Base-by-base conservation (phyloP, 2,113 vertebrate genomes). In the Aspiorhynchus laticeps region DNA sequence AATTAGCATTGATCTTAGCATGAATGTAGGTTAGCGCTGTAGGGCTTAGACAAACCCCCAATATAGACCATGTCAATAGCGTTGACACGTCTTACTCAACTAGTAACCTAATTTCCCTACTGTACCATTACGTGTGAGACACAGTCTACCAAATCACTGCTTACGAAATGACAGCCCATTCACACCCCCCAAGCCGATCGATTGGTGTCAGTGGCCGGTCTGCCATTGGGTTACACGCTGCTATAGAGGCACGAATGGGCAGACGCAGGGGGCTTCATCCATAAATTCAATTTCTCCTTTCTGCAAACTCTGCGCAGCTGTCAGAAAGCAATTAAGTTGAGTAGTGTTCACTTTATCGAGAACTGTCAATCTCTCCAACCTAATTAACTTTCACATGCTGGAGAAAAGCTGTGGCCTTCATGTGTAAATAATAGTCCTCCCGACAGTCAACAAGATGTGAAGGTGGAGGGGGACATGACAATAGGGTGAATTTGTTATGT, bases 301-400 rank as follows among this genome's bases (percentile, higher is more conserved):
- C 88, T 94, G 93, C 93, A 91, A 91, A 93, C 91, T 93, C 91
- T 85, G 92, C 91, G 10, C 88, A 93, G 91, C 91, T 95, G 94
- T 95, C 94, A 94, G 88, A 94, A 95, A 94, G 93, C 94, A 95
- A 95, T 96, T 95, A 94, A 90, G 85, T 90, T 91, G 93, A 95
- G 93, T 93, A 90, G 89, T 92, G 91, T 89, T 91, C 87, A 88
- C 92, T 94, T 94, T 93, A 93, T 94, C 89, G 90, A 92, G 92
- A 93, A 92, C 92, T 94, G 94, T 93, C 93, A 93, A 93, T 92
- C 91, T 85, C 90, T 85, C 48, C 41, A 38, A 91, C 91, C 93
- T 94, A 93, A 95, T 95, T 94, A 94, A 92, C 93, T 94, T 92
- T 87, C 85, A 88, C 87, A 89, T 75, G 43, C 91, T 48, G 76